Conservation (phyloP, 2,888 invertebrate genomes). For the Polietes domitor region DNA sequence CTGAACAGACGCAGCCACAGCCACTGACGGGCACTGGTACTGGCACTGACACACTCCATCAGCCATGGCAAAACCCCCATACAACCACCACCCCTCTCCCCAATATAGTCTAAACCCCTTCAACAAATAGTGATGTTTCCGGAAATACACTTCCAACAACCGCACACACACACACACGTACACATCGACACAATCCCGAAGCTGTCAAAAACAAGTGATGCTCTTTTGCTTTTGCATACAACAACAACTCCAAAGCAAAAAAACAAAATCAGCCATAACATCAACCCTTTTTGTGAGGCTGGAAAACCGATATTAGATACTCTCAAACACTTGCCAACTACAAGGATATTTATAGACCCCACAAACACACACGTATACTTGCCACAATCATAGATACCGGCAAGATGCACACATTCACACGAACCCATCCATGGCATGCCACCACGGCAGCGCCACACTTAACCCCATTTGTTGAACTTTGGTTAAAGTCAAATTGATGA, state of each 20-base stretch:
- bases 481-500: conserved; percentile 74
- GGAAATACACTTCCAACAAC: background rate
- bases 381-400: background rate
- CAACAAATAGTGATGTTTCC: background rate
- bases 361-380: conserved; percentile 1
- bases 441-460: conserved; percentile 66
- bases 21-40: background rate
- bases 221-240: conserved; percentile 44
- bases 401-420: conserved; percentile 19
- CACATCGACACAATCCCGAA: background rate
- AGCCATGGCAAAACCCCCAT: background rate
- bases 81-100: background rate
- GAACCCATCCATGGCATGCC: conserved; percentile 68
- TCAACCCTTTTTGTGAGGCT: background rate
- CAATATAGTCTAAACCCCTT: no score
- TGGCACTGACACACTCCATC: background rate
- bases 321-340: background rate
- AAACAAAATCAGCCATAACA: background rate
- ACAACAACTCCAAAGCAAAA: background rate
- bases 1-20: background rate
- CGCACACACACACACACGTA: background rate
- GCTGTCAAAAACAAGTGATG: conserved; percentile 65
- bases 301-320: conserved; percentile 19
- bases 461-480: conserved; percentile 66
- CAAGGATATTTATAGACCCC: background rate